phyloP scores from a whole-genome alignment of 2,797 vertebrate species.

The Novumbra hubbsi region DNA sequence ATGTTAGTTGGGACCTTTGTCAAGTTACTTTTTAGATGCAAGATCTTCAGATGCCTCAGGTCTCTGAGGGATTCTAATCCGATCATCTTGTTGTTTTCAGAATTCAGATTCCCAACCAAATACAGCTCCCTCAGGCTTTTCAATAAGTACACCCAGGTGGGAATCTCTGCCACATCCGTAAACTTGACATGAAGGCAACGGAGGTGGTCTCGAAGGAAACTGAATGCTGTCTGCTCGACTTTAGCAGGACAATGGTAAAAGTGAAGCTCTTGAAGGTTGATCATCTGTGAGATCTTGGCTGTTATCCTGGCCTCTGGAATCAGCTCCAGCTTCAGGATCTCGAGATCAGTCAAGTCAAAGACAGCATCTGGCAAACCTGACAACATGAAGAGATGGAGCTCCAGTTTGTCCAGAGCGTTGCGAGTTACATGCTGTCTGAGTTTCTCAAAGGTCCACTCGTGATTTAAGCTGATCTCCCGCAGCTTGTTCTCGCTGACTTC shows the following conservation, averaged over 20 bases:
- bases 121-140: conserved; percentile 93
- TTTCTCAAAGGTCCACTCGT: conserved; percentile 98
- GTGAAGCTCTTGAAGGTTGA: conserved; percentile 93
- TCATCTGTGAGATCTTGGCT: conserved; percentile 97
- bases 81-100: conserved; percentile 99
- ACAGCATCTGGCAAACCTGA: conserved; percentile 94
- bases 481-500: conserved; percentile 99
- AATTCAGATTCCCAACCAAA: conserved; percentile 94
- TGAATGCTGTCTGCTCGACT: conserved; percentile 96
- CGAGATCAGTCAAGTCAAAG: conserved; percentile 93
- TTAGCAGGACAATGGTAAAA: conserved; percentile 97
- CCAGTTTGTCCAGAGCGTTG: conserved; percentile 92
- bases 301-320: conserved; percentile 96
- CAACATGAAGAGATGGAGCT: conserved; percentile 95
- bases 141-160: conserved; percentile 94
- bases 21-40: conserved; percentile 97
- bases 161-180: conserved; percentile 97
- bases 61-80: conserved; percentile 95
- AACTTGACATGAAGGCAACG: conserved; percentile 98
- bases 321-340: conserved; percentile 92
- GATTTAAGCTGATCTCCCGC: conserved; percentile 93
- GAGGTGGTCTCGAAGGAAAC: conserved; percentile 95
- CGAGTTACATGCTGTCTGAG: conserved; percentile 90
- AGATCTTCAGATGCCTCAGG: conserved; percentile 89
- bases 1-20: conserved; percentile 99